These are phyloP conservation scores for Cygnus buccinator DNA, from an alignment of 2,113 vertebrate genomes.

Conservation along the genomic window DNA sequence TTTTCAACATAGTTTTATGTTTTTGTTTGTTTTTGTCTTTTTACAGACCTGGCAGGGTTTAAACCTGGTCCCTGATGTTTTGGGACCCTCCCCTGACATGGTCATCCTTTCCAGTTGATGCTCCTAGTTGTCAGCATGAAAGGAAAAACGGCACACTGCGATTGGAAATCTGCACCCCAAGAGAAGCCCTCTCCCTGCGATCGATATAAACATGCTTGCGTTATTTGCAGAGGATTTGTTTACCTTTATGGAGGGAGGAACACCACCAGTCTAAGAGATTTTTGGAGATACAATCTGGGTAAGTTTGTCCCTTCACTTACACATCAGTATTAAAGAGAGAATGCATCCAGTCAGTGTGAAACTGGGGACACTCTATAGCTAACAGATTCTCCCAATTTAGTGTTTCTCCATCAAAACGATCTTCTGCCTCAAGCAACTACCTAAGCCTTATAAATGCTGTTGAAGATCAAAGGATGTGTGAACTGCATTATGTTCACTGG, in stretches of 20 bases:
- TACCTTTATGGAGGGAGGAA: slow-evolving; percentile 85
- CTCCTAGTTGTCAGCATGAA: slow-evolving; percentile 4
- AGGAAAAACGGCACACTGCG: slow-evolving; percentile 4
- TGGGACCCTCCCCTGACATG: not conserved
- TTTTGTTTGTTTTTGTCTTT: not conserved
- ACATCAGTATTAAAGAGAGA: not conserved
- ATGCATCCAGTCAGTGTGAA: not conserved
- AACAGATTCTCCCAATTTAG: not conserved
- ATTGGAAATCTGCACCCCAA: slow-evolving; percentile 78
- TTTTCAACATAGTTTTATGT: not conserved
- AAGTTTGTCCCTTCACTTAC: slow-evolving; percentile 25
- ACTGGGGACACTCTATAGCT: fast-evolving
- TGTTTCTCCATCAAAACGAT: not conserved
- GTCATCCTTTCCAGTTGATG: not conserved
- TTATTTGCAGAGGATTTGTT: slow-evolving; percentile 70
- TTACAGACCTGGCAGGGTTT: not conserved
- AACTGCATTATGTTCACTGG: not conserved
- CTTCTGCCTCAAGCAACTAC: not conserved
- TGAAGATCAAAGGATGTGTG: not conserved
- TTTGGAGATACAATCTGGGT: slow-evolving; percentile 88
- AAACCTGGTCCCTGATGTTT: not conserved
- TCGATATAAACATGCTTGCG: slow-evolving; percentile 85
- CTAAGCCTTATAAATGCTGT: not conserved
- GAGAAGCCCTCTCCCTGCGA: slow-evolving; percentile 75
- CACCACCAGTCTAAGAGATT: slow-evolving; percentile 76